These are phyloP conservation scores for Odiellus spinosus DNA, from an alignment of 2,888 invertebrate species.

Conservation along the genomic window DNA sequence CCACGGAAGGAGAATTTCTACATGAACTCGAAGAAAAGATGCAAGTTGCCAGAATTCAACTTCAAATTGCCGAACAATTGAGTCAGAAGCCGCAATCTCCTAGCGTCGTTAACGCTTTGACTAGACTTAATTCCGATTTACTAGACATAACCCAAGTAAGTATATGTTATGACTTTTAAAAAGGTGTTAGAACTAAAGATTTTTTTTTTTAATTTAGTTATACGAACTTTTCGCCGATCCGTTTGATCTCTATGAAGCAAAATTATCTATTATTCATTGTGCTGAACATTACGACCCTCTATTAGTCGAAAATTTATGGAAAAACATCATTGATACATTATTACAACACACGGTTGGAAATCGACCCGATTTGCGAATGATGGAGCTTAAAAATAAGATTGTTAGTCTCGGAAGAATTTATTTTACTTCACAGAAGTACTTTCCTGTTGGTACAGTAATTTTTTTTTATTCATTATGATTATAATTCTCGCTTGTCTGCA, in stretches of 20 bases:
- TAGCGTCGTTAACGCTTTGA: slow-evolving; percentile 39
- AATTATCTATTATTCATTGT: slow-evolving; percentile 84
- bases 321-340: slow-evolving; percentile 45
- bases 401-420: slow-evolving; percentile 59
- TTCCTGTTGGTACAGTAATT: slow-evolving; percentile 50
- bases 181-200: too few species aligned
- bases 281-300: slow-evolving; percentile 79
- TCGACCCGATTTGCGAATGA: slow-evolving; percentile 23
- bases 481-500: neutral
- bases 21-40: slow-evolving; percentile 82
- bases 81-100: slow-evolving; percentile 32
- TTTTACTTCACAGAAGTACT: slow-evolving; percentile 64
- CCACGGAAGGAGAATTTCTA: slow-evolving; percentile 51
- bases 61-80: slow-evolving; percentile 48
- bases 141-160: slow-evolving; percentile 68
- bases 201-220: slow-evolving; percentile 36
- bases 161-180: too few species aligned
- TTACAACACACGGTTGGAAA: slow-evolving; percentile 6
- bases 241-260: slow-evolving; percentile 78
- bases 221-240: slow-evolving; percentile 85
- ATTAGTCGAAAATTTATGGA: slow-evolving; percentile 81
- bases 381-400: slow-evolving; percentile 47
- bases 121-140: slow-evolving; percentile 59
- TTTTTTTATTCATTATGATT: neutral
- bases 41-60: slow-evolving; percentile 45